Conservation (phyloP, 2,797 vertebrate species). For the Eleutherodactylus coqui region DNA sequence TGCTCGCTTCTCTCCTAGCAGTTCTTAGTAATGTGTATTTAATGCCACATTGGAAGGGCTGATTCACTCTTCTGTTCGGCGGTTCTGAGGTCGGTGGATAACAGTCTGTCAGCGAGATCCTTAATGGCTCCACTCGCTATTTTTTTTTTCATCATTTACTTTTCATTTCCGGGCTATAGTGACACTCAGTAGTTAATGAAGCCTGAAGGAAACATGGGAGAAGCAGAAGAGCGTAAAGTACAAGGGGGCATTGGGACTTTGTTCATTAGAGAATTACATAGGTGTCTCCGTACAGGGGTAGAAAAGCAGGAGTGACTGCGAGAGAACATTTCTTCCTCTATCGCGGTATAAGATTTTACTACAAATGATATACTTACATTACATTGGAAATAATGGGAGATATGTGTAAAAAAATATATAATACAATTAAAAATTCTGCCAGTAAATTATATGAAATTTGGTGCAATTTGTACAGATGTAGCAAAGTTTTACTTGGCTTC, state of each 20-base stretch:
- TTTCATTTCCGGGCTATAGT: slow-evolving; percentile 46
- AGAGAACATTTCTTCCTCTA: background rate
- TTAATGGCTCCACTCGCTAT: slow-evolving; percentile 22
- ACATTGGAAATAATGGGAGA: background rate
- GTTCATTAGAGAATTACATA: slow-evolving; percentile 26
- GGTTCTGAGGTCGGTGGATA: slow-evolving; percentile 18
- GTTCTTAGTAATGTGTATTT: slow-evolving; percentile 11
- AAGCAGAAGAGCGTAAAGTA: slow-evolving; percentile 27
- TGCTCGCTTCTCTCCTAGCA: background rate
- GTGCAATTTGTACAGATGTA: too few relatives aligned
- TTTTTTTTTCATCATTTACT: slow-evolving; percentile 49
- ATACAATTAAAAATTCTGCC: too few relatives aligned
- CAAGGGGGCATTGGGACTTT: background rate
- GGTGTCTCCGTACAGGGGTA: background rate
- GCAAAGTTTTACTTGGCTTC: too few relatives aligned
- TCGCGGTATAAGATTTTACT: background rate
- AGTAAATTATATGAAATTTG: too few relatives aligned
- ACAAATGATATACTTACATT: background rate
- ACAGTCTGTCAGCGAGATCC: slow-evolving; percentile 35
- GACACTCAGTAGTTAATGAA: slow-evolving; percentile 46
- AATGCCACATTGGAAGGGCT: slow-evolving; percentile 1
- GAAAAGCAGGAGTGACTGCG: background rate
- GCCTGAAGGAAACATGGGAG: slow-evolving; percentile 47
- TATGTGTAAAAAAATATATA: too few relatives aligned
- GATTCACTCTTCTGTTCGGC: slow-evolving; percentile 5